phyloP scores from a whole-genome alignment of 2,113 vertebrate genomes.

The Mixornis gularis region DNA sequence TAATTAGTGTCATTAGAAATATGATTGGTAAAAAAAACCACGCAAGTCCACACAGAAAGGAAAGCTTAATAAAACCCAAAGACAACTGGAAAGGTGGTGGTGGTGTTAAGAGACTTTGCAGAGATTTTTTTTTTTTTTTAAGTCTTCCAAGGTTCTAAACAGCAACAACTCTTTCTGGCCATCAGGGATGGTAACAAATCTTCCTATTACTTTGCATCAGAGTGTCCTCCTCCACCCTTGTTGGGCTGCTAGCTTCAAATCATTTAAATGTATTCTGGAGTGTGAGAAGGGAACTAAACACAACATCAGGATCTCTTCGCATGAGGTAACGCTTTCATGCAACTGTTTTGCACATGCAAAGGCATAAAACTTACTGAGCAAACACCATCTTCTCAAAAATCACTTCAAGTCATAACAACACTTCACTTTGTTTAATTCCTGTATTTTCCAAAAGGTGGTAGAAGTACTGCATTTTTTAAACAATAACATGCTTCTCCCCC shows the following conservation, averaged over 20 bases:
- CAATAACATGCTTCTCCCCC: conserved; percentile 61
- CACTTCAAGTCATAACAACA: conserved; percentile 43
- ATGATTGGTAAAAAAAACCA: conserved; percentile 28
- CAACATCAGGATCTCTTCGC: neutral
- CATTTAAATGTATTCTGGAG: neutral
- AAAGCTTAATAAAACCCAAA: conserved; percentile 32
- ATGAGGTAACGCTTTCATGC: neutral
- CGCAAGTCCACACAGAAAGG: conserved; percentile 19
- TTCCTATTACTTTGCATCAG: neutral
- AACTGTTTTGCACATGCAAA: conserved; percentile 40
- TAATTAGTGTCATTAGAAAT: conserved; percentile 49
- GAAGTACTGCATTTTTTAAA: conserved; percentile 48
- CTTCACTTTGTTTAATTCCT: conserved; percentile 68
- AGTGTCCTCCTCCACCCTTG: neutral
- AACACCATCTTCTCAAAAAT: conserved; percentile 34
- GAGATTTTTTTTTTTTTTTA: neutral
- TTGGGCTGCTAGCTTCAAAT: neutral
- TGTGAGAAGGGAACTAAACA: neutral
- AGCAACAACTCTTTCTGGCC: neutral
- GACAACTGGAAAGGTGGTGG: neutral
- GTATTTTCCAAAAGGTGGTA: conserved; percentile 49
- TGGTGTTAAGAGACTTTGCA: neutral
- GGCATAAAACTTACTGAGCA: conserved; percentile 29
- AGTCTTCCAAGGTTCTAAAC: neutral
- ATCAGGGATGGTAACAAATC: neutral